phyloP scores from a whole-genome alignment of 2,888 invertebrate genomes.

The Choreutis nemorana region DNA sequence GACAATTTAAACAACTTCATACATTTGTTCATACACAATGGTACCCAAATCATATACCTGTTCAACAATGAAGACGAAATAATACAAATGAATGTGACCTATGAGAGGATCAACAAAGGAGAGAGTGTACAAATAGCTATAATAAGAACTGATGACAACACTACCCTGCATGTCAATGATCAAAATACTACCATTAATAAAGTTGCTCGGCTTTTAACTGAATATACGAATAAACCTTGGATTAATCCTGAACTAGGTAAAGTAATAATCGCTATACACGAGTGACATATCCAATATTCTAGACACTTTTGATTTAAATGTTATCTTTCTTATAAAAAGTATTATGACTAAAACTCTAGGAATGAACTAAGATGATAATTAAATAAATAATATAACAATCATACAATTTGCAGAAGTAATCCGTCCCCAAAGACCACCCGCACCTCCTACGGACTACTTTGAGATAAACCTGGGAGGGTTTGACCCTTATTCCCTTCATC shows the following conservation, averaged over 20 bases:
- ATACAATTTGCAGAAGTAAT: constrained; percentile 73
- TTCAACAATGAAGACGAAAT: constrained; percentile 86
- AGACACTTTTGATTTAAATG: too few relatives aligned
- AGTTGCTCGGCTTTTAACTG: constrained; percentile 73
- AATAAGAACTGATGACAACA: constrained; percentile 73
- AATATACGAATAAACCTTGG: constrained; percentile 89
- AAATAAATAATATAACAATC: not conserved
- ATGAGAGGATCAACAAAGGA: constrained; percentile 78
- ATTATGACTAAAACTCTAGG: too few relatives aligned
- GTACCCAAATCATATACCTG: constrained; percentile 81
- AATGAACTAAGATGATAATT: too few relatives aligned
- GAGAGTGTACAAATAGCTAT: constrained; percentile 91
- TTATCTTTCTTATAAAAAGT: too few relatives aligned
- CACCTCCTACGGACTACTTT: constrained; percentile 89
- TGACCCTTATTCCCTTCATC: constrained; percentile 75
- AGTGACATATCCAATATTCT: too few relatives aligned
- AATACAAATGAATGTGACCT: constrained; percentile 78
- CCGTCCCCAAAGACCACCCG: constrained; percentile 87
- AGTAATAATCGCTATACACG: too few relatives aligned
- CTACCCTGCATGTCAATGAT: constrained; percentile 84
- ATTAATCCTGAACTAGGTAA: constrained; percentile 80
- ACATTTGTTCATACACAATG: constrained; percentile 83
- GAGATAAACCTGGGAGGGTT: constrained; percentile 89
- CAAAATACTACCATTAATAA: constrained; percentile 74
- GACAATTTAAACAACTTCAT: constrained; percentile 94